Percentiles rank a stretch among this genome's conserved stretches.
Evolutionary conservation across 2,113 vertebrate species (phyloP).

Genomic region (Protobothrops mucrosquamatus): DNA sequence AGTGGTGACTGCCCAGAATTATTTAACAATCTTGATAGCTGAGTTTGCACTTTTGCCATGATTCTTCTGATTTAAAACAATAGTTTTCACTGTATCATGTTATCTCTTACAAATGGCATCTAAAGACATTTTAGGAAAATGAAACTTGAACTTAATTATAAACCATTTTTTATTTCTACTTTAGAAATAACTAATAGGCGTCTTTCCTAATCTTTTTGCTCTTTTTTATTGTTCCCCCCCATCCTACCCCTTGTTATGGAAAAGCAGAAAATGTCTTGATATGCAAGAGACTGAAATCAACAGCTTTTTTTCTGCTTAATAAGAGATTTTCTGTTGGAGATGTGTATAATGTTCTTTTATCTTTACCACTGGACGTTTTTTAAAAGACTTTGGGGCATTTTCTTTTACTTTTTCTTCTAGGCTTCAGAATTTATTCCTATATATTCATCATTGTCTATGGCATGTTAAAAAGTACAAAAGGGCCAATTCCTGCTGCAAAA

Average conservation of each 20-base stretch:
- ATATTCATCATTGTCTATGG: not conserved
- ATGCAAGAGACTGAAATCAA: not conserved
- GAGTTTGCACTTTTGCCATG: not conserved
- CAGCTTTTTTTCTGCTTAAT: not conserved
- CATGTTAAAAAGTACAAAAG: not conserved
- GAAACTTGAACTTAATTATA: not conserved
- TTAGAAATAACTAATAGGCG: not conserved
- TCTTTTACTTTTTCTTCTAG: constrained; percentile 1
- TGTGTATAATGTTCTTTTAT: not conserved
- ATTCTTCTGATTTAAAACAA: not conserved
- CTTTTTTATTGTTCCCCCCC: not conserved
- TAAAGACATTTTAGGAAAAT: not conserved
- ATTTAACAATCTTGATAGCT: not conserved
- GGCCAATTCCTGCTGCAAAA: not conserved
- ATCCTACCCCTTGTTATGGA: rapidly evolving
- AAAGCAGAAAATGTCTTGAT: constrained; percentile 32
- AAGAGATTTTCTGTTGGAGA: constrained; percentile 29
- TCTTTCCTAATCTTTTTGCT: not conserved
- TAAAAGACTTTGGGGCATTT: not conserved
- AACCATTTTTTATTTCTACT: not conserved
- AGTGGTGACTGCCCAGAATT: not conserved
- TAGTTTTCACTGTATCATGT: not conserved
- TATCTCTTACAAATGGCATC: not conserved
- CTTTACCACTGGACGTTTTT: not conserved
- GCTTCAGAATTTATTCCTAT: not conserved